Evolutionary conservation across 92 coral and sea anemone genomes (phyloP).

Genomic region (Parazoanthus darwini): DNA sequence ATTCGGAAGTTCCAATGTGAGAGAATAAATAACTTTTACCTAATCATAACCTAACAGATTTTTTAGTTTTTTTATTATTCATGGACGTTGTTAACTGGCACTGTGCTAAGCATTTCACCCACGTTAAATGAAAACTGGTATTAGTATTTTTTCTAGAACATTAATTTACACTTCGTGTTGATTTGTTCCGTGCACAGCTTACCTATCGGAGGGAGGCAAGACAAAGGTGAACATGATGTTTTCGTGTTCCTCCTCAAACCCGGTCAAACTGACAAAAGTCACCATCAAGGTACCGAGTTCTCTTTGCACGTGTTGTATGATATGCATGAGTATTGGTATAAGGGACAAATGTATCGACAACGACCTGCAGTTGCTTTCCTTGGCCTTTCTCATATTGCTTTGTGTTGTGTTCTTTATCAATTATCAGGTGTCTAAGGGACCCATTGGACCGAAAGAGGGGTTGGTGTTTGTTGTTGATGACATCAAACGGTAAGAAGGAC

Average conservation of each 20-base stretch:
- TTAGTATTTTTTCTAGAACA: background rate
- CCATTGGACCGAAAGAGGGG: conserved; percentile 91
- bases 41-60: no score
- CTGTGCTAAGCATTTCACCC: background rate
- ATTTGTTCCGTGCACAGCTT: conserved; percentile 51
- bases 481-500: conserved; percentile 63
- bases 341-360: background rate
- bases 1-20: background rate
- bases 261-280: conserved; percentile 82
- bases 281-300: conserved; percentile 72
- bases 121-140: background rate
- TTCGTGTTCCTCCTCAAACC: conserved; percentile 80
- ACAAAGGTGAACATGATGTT: conserved; percentile 83
- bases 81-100: background rate
- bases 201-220: conserved; percentile 87
- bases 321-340: background rate
- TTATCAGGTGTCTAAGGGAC: conserved; percentile 84
- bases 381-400: background rate
- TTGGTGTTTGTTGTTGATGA: conserved; percentile 89
- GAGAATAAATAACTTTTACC: no score
- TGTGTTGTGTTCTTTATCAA: background rate
- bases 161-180: background rate
- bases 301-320: background rate
- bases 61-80: background rate
- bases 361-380: background rate